Evolutionary conservation across 2,888 invertebrate species (phyloP), one percentile per base, ranked within the genome.

Genomic region (Aphrophora alni): DNA sequence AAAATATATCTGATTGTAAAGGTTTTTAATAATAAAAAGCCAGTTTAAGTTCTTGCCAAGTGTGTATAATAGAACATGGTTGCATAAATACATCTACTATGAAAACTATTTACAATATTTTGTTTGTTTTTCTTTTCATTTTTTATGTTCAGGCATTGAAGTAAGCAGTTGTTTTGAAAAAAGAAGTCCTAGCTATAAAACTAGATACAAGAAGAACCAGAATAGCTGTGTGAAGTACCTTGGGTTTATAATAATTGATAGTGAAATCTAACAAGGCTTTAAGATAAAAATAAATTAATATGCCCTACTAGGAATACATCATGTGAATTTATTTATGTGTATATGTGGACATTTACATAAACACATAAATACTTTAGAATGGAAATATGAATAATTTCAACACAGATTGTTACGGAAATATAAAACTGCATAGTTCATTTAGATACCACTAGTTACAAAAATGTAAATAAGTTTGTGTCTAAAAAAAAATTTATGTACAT

Each of bases 51-150:
- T 79, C 59, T 79, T 79, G 78, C 74, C 78, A 79, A 79, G 78
- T 79, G 78, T 79, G 74, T 79, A 59, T 59, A 79, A 79, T 79
- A 75, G 78, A 79, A 79, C 78, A 74, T 73, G 74, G 59, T 74
- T 79, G 78, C 78, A 79, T 79, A 79, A 79, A 79, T 79, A 79
- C 78, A 79, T 79, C 74, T 74, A 79, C 78, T 79, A 79, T 79
- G 78, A 79, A 79, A 79, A 79, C 78, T 79, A 79, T 79, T 59
- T 79, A 79, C 78, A 79, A 74, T 78, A 78, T 71, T 78, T 59
- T 26, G 38, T 78, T 70, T 78, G 51, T 74, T 28, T 59, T 59
- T 59, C 21, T 12, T 21, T 21, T 33, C 33, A 33, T 59, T 59
- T 59, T 21, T 59, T 21, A 59, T 59, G 59, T 59, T 59, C 21